Percentiles rank a stretch among this genome's conserved stretches.
Conservation (phyloP, 2,113 vertebrate species). For the Bubo scandiacus region DNA sequence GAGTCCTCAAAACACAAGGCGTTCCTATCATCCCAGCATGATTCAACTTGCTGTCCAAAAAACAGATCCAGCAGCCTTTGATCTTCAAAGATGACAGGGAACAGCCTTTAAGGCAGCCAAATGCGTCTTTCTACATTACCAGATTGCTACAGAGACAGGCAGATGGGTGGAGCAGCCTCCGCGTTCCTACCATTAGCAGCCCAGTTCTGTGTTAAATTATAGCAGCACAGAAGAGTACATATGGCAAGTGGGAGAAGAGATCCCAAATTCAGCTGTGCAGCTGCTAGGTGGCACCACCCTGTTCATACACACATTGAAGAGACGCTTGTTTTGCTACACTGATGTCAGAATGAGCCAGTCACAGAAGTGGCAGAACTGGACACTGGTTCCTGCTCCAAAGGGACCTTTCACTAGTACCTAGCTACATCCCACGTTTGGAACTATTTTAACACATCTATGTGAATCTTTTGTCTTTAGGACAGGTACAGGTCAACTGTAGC, state of each 20-base stretch:
- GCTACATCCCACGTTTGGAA: not conserved
- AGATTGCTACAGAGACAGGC: constrained; percentile 62
- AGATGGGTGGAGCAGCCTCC: constrained; percentile 57
- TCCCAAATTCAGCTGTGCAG: constrained; percentile 40
- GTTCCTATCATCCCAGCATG: constrained; percentile 63
- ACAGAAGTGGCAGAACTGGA: not conserved
- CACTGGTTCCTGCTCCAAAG: not conserved
- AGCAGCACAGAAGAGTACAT: not conserved
- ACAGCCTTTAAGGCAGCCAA: constrained; percentile 62
- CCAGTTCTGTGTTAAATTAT: constrained; percentile 16
- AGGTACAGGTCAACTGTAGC: not conserved
- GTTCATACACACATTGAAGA: not conserved
- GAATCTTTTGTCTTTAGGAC: not conserved
- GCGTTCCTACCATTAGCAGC: not conserved
- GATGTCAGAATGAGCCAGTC: not conserved
- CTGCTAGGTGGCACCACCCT: constrained; percentile 1
- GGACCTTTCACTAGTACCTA: not conserved
- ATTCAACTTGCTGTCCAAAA: constrained; percentile 64
- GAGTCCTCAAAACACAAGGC: constrained; percentile 49
- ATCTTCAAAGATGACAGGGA: constrained; percentile 68
- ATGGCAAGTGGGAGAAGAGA: constrained; percentile 37
- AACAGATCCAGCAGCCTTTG: constrained; percentile 62
- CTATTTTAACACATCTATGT: not conserved
- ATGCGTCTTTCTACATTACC: constrained; percentile 51
- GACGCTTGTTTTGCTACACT: not conserved